Evolutionary conservation across 2,888 invertebrate species (phyloP).

Genomic region (Caenorhabditis macrosperma): DNA sequence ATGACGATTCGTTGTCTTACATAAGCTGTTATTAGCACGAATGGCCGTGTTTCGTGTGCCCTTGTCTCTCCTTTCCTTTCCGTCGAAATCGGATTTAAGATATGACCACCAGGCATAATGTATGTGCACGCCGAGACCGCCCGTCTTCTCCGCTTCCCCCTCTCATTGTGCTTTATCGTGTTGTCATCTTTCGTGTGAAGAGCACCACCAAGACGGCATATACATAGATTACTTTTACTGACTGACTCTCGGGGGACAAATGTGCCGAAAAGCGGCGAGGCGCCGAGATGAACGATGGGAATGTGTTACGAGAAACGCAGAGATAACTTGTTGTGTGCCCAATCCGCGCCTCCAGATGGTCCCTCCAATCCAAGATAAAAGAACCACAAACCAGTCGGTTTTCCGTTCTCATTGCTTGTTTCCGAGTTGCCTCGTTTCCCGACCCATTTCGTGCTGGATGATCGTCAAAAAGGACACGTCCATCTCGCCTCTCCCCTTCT

Average conservation of each 20-base stretch:
- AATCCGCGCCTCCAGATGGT: too few relatives aligned
- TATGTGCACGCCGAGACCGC: slow-evolving; percentile 2
- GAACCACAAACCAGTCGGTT: background rate
- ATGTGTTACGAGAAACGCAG: slow-evolving; percentile 12
- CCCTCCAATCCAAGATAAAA: background rate
- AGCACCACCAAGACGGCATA: slow-evolving; percentile 5
- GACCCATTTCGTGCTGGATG: background rate
- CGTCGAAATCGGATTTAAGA: slow-evolving; percentile 23
- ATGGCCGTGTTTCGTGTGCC: background rate
- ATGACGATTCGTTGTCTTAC: slow-evolving; percentile 6
- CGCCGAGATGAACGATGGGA: slow-evolving; percentile 36
- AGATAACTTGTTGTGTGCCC: background rate
- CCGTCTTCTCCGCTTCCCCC: background rate
- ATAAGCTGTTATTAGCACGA: slow-evolving; percentile 16
- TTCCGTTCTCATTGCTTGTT: background rate
- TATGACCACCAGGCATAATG: slow-evolving; percentile 1
- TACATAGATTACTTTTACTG: slow-evolving; percentile 41
- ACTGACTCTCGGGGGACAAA: slow-evolving; percentile 47
- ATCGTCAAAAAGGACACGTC: slow-evolving; percentile 28
- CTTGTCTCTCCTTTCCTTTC: background rate
- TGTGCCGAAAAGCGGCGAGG: slow-evolving; percentile 31
- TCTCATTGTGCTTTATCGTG: slow-evolving; percentile 29
- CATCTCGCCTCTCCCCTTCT: slow-evolving; percentile 3
- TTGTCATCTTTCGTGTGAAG: slow-evolving; percentile 33
- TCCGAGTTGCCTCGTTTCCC: background rate